Evolutionary conservation across 2,113 vertebrate species (phyloP), one percentile per base, ranked within the genome.

Genomic region (Myrmecophaga tridactyla): DNA sequence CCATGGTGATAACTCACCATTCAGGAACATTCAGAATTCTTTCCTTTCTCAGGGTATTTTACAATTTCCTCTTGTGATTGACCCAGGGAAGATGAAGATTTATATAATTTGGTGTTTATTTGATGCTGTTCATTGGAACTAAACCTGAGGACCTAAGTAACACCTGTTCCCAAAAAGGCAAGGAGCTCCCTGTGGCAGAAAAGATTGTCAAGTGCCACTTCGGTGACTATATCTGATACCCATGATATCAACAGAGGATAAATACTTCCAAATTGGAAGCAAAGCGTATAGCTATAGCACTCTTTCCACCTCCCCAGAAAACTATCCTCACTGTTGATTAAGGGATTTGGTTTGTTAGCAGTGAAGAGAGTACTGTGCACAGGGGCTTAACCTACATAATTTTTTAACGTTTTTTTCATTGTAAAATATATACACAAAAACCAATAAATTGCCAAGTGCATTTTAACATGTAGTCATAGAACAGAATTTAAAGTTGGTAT

Each of bases 11-110:
- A 89, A 87, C 34, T 78, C 41, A 70, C 21, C 43, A 86, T 73
- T 86, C 76, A 62, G 63, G 76, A 51, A 53, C 41, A 94, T 76
- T 72, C 58, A 29, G 46, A 90, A 94, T 58, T 85, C 70, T 62
- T 73, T 93, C 65, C n/a, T n/a, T n/a, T 88, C 20, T 18, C 56
- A 58, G 56, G 14, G 56, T 18, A 90, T 77, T 92, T 86, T 86
- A 94, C 29, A 76, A 18, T 75, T 86, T 80, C 51, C n/a, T 90
- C 86, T 86, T 76, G 65, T 77, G 31, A 96, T 0, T 89, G 46
- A 63, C 58, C 94, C 92, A 96, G 46, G 89, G 36, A n/a, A 76
- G 89, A n/a, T 70, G 46, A 83, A 11, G 48, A 83, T 82, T 90
- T 88, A 29, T 65, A 65, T 65, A 87, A 69, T 12, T 65, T 31